A percentile compares a stretch with the other conserved stretches of the same genome.
These are phyloP conservation scores for Prietella phreatophila DNA, from an alignment of 2,113 vertebrate species.

Conservation along the genomic window DNA sequence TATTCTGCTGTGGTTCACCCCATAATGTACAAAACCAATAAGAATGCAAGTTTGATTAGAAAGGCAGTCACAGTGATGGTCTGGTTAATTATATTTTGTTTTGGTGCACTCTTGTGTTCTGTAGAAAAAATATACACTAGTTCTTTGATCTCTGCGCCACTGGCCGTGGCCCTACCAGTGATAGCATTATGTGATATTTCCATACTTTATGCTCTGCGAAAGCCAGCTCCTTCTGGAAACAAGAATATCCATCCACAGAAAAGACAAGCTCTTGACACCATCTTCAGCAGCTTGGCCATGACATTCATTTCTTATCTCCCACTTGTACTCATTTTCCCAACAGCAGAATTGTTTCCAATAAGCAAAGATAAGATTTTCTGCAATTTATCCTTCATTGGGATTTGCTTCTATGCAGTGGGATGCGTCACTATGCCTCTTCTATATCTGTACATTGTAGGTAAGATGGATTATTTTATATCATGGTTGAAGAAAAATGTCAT, in stretches of 20 bases:
- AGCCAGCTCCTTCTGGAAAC: conserved; percentile 39
- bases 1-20: conserved; percentile 50
- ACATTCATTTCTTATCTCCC: conserved; percentile 31
- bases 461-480: background rate
- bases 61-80: background rate
- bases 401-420: background rate
- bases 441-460: background rate
- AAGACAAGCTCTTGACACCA: conserved; percentile 28
- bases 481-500: background rate
- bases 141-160: background rate
- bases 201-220: conserved; percentile 24
- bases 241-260: conserved; percentile 40
- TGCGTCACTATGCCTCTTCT: background rate
- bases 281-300: conserved; percentile 32
- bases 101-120: background rate
- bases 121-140: background rate
- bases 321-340: conserved; percentile 16
- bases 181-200: conserved; percentile 39
- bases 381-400: background rate
- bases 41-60: background rate
- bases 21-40: conserved; percentile 39
- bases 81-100: background rate
- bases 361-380: background rate
- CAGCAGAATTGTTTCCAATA: background rate
- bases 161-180: conserved; percentile 13